Conservation (phyloP, 1,140 invertebrate species). For the Whitmania pigra region DNA sequence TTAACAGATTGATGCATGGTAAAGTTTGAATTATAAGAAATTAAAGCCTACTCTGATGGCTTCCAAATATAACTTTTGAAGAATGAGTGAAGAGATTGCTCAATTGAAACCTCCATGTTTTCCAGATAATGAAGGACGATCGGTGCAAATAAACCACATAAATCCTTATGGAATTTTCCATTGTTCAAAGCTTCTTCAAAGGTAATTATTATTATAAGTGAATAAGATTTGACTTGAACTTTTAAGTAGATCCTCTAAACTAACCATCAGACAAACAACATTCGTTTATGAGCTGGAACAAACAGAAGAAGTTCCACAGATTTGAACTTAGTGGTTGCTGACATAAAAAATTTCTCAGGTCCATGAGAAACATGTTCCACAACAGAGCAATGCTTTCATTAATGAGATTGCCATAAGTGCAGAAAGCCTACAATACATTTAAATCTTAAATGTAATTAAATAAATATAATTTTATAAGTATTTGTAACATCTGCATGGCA, state of each 20-base stretch:
- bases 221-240: background rate
- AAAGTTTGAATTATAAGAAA: background rate
- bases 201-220: background rate
- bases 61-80: slow-evolving; percentile 2
- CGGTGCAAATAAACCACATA: background rate
- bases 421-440: background rate
- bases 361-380: background rate
- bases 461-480: background rate
- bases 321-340: background rate
- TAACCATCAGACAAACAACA: background rate
- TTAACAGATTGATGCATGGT: too few relatives aligned
- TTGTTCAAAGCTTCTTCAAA: background rate
- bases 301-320: slow-evolving; percentile 3
- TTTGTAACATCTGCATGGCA: slow-evolving; percentile 4
- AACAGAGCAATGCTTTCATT: background rate
- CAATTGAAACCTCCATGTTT: background rate
- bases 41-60: background rate
- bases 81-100: background rate
- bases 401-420: background rate
- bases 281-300: background rate
- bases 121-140: slow-evolving; percentile 10
- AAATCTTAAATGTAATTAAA: background rate
- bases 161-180: slow-evolving; percentile 5
- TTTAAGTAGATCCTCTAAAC: background rate
- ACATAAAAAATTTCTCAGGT: background rate